A percentile compares a stretch with the other conserved stretches of the same genome.
Conservation (phyloP, 2,113 vertebrate species). For the Capra hircus region DNA sequence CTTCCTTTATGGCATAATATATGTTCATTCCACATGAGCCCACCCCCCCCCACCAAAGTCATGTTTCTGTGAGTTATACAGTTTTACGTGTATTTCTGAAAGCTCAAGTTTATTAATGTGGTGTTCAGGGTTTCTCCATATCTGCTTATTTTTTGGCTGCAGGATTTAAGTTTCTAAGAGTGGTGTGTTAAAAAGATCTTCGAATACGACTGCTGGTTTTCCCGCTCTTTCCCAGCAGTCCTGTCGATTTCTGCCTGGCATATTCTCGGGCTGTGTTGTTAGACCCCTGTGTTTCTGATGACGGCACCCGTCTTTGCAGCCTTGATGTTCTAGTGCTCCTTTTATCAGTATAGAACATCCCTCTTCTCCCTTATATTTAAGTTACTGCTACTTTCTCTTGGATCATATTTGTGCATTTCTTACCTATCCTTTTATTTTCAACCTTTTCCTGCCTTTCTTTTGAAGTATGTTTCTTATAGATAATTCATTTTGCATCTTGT, state of each 20-base stretch:
- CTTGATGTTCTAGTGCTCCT: not conserved
- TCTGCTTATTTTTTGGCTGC: not conserved
- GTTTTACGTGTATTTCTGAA: not conserved
- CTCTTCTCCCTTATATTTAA: too few relatives aligned
- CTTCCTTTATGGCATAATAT: not conserved
- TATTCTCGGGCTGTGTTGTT: not conserved
- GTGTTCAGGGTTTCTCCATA: not conserved
- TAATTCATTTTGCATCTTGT: not conserved
- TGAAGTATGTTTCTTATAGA: not conserved
- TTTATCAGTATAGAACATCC: not conserved
- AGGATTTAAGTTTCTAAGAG: not conserved
- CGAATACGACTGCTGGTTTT: not conserved
- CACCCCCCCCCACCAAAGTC: fast-evolving
- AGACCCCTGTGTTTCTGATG: not conserved
- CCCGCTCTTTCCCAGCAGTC: too few relatives aligned
- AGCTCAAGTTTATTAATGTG: not conserved
- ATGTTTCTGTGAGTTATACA: not conserved
- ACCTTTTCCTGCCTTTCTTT: not conserved
- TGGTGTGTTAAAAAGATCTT: not conserved
- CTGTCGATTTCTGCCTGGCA: fast-evolving
- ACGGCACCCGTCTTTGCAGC: fast-evolving
- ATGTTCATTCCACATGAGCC: not conserved
- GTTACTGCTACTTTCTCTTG: not conserved
- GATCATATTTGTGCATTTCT: not conserved
- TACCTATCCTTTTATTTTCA: not conserved